Evolutionary conservation across 2,888 invertebrate species (phyloP).

Genomic region (Cecidostiba fungosa): DNA sequence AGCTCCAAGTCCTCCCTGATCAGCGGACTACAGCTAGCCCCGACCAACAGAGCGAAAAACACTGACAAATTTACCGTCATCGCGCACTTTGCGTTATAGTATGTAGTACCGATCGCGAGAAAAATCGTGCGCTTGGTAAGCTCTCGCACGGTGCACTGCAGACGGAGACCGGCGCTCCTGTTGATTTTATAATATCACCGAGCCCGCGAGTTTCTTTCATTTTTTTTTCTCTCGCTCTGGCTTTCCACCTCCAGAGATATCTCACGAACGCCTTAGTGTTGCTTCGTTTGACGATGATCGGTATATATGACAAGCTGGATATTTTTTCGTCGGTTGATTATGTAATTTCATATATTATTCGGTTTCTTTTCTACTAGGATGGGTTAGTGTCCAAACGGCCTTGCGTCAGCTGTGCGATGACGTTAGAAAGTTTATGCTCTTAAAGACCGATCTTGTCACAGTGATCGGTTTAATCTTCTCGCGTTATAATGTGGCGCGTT

Average conservation of each 20-base stretch:
- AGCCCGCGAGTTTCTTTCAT: background rate
- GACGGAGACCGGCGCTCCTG: background rate
- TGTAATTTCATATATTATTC: background rate
- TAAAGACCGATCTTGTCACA: too few relatives aligned
- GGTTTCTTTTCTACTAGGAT: too few relatives aligned
- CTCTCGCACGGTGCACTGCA: background rate
- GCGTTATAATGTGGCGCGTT: too few relatives aligned
- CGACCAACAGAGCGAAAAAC: background rate
- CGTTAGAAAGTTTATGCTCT: too few relatives aligned
- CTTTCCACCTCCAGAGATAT: background rate
- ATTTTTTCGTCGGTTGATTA: background rate
- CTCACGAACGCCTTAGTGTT: background rate
- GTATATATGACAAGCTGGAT: too few relatives aligned
- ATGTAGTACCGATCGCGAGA: background rate
- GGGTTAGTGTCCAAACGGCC: too few relatives aligned
- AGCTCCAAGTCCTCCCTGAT: background rate
- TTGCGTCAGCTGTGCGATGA: too few relatives aligned
- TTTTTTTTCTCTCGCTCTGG: background rate
- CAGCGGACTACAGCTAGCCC: background rate
- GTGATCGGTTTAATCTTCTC: too few relatives aligned
- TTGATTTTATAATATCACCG: slow-evolving; percentile 4
- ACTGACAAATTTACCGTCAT: background rate
- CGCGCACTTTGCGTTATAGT: background rate
- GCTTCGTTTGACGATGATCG: too few relatives aligned
- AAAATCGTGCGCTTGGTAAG: background rate